Conservation (phyloP, 2,797 vertebrate species). For the Clarias fuscus region DNA sequence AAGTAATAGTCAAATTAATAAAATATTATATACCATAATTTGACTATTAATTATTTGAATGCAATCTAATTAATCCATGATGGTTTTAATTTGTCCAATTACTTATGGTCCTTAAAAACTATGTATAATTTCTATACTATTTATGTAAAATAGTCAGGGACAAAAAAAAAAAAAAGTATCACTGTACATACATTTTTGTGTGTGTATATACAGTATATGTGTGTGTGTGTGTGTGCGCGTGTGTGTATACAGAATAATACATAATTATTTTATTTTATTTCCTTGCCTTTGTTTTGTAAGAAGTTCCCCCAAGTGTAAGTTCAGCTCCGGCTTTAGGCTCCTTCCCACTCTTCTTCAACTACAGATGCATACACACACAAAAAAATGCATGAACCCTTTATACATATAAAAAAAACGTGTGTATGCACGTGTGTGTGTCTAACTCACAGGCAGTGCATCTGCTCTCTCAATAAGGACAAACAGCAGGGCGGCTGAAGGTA, state of each 20-base stretch:
- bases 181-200: no score
- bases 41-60: no score
- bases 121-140: neutral
- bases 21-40: no score
- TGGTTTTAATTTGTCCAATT: no score
- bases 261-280: neutral
- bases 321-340: constrained; percentile 80
- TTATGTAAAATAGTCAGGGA: neutral
- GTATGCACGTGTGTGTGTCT: neutral
- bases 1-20: no score
- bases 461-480: constrained; percentile 84
- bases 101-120: no score
- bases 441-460: constrained; percentile 80
- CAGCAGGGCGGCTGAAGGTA: constrained; percentile 81
- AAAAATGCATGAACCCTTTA: neutral
- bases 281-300: constrained; percentile 82
- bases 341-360: constrained; percentile 88
- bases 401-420: neutral
- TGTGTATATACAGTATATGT: no score
- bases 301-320: constrained; percentile 74
- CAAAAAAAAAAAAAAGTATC: no score
- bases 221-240: neutral
- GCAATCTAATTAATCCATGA: no score
- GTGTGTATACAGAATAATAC: neutral
- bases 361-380: constrained; percentile 15